These are phyloP conservation scores for Tiliqua scincoides DNA, from an alignment of 2,113 vertebrate genomes.

Conservation along the genomic window DNA sequence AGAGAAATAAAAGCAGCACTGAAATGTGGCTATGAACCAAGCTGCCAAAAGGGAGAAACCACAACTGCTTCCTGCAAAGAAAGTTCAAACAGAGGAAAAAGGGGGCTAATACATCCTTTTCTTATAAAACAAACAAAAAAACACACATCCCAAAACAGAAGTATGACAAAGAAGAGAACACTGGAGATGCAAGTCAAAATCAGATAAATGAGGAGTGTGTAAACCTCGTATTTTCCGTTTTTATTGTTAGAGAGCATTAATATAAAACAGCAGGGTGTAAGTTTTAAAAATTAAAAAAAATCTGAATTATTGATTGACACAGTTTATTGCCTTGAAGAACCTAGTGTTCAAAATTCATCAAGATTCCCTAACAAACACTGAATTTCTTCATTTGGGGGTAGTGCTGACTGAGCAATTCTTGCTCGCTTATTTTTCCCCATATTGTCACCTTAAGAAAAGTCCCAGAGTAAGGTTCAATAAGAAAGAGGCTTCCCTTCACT, in stretches of 20 bases:
- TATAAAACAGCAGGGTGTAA: no score
- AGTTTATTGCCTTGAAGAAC: neutral
- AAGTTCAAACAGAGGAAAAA: neutral
- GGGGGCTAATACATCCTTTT: neutral
- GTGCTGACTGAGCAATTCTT: no score
- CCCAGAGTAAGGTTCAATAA: no score
- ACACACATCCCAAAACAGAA: no score
- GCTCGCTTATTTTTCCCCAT: no score
- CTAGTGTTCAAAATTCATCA: neutral
- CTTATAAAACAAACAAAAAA: no score
- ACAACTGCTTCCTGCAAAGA: neutral
- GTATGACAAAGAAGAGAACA: no score
- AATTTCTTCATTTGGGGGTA: neutral
- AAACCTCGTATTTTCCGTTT: neutral
- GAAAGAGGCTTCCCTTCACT: no score
- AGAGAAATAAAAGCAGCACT: no score
- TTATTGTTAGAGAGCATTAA: no score
- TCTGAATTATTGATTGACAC: neutral
- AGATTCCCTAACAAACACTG: neutral
- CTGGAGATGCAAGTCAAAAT: neutral
- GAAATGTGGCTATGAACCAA: neutral
- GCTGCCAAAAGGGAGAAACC: neutral
- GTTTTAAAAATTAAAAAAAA: no score
- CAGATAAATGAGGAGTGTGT: neutral
- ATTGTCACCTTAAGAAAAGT: no score